Conservation (phyloP, 2,888 invertebrate genomes). For the Oscheius sp. region DNA sequence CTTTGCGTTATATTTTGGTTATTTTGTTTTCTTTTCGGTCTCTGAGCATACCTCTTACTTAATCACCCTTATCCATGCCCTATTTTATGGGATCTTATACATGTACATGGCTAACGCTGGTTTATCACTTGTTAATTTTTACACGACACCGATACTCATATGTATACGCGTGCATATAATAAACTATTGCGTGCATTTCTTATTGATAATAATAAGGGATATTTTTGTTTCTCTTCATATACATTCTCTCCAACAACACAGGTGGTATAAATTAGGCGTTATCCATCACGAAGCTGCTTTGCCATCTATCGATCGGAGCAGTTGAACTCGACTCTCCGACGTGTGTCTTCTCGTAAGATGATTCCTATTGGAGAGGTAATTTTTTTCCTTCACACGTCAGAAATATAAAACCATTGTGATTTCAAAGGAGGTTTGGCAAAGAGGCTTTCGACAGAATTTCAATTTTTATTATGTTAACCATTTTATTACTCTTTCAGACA, state of each 20-base stretch:
- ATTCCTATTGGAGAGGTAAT: conserved; percentile 56
- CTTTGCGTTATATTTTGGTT: background rate
- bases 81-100: background rate
- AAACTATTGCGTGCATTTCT: no score
- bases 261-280: no score
- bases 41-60: conserved; percentile 12
- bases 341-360: conserved; percentile 29
- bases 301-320: conserved; percentile 24
- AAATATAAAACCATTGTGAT: background rate
- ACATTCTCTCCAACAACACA: no score
- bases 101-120: conserved; percentile 7
- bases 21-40: conserved; percentile 4
- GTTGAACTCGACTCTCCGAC: background rate
- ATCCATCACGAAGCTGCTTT: conserved; percentile 17
- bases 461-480: conserved; percentile 13
- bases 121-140: background rate
- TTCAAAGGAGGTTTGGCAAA: background rate
- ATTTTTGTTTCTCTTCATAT: background rate
- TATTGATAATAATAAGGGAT: background rate
- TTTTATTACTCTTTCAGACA: conserved; percentile 50
- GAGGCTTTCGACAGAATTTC: background rate
- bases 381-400: background rate
- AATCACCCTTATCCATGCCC: background rate
- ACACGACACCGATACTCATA: conserved; percentile 5
- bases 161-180: conserved; percentile 16